phyloP scores from a whole-genome alignment of 2,113 vertebrate species.

The Protobothrops mucrosquamatus region DNA sequence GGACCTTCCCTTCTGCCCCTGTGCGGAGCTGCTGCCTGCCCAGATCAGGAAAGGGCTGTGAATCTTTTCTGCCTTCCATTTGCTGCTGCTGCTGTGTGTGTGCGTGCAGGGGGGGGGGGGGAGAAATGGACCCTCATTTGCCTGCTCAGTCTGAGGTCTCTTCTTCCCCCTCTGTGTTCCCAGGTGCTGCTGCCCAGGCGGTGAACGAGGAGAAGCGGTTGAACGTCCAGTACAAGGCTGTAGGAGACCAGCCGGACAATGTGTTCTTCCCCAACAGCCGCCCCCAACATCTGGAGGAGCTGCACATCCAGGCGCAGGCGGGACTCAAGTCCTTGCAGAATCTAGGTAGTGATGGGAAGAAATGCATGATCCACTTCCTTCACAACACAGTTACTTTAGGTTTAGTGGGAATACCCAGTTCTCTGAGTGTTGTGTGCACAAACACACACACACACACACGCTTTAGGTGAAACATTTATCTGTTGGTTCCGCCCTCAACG shows the following conservation, averaged over 20 bases:
- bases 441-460: not conserved
- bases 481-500: not conserved
- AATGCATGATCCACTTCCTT: not conserved
- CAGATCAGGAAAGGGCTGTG: not conserved
- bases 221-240: conserved; percentile 65
- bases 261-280: conserved; percentile 86
- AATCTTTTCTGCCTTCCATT: not conserved
- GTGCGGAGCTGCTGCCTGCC: not conserved
- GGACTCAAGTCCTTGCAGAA: conserved; percentile 88
- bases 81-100: not conserved
- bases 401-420: not conserved
- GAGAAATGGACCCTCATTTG: not conserved
- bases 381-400: not conserved
- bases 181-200: conserved; percentile 70
- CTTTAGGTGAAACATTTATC: not conserved
- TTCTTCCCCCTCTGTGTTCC: not conserved
- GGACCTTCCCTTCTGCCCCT: not conserved
- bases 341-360: conserved; percentile 74
- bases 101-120: too few species aligned
- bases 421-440: not conserved
- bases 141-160: not conserved
- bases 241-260: conserved; percentile 80
- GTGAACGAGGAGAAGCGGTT: conserved; percentile 70
- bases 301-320: conserved; percentile 88
- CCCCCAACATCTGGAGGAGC: conserved; percentile 85